A percentile compares a stretch with the other conserved stretches of the same genome.
phyloP scores from a whole-genome alignment of 2,797 vertebrate genomes.

The Hafferia zeledoni region DNA sequence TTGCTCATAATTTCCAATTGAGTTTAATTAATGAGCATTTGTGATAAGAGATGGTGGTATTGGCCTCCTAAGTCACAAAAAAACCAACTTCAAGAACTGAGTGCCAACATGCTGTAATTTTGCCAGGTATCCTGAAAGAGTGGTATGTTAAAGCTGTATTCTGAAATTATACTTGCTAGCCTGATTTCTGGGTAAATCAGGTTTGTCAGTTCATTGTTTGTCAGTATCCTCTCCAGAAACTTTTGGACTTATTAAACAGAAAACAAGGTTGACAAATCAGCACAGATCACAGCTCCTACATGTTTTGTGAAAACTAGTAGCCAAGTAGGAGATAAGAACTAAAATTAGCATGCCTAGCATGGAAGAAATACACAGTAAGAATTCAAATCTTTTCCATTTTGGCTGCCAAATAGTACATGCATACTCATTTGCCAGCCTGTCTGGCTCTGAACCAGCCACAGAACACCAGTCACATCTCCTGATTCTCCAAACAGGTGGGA shows the following conservation, averaged over 20 bases:
- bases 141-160: not conserved
- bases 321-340: not conserved
- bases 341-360: not conserved
- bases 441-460: not conserved
- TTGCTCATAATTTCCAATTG: not conserved
- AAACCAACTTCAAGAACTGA: not conserved
- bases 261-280: not conserved
- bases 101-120: not conserved
- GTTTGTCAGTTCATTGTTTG: not conserved
- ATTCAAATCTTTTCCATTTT: not conserved
- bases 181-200: not conserved
- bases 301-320: not conserved
- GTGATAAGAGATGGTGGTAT: not conserved
- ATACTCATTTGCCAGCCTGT: accelerated
- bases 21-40: not conserved
- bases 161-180: not conserved
- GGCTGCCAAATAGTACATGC: not conserved
- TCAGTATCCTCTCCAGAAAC: not conserved
- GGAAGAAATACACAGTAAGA: not conserved
- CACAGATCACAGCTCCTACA: not conserved
- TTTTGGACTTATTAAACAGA: not conserved
- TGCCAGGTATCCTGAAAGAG: not conserved
- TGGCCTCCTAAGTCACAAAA: not conserved
- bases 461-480: not conserved
- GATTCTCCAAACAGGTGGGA: not conserved